These are phyloP conservation scores for Cybosia mesomella DNA, from an alignment of 2,888 invertebrate genomes.

Conservation along the genomic window DNA sequence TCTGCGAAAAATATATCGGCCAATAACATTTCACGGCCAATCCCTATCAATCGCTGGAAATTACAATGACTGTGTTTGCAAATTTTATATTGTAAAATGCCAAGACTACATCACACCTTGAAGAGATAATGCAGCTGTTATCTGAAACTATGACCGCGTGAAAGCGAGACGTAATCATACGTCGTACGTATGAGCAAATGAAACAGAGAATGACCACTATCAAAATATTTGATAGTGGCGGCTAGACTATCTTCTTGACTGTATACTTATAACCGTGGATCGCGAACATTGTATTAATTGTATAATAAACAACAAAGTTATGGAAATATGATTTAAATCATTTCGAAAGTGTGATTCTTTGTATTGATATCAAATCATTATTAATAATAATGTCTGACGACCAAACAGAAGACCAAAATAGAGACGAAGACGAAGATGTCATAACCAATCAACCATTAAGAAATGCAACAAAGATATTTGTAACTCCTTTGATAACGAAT, in stretches of 20 bases:
- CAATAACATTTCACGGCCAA: too few relatives aligned
- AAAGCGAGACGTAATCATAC: background rate
- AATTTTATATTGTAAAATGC: too few relatives aligned
- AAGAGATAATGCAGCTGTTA: background rate
- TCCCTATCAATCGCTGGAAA: too few relatives aligned
- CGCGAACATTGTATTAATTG: background rate
- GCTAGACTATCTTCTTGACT: background rate
- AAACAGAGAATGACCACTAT: background rate
- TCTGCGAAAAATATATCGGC: too few relatives aligned
- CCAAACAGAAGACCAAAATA: background rate
- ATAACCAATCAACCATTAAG: background rate
- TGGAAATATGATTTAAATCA: too few relatives aligned
- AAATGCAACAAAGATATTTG: background rate
- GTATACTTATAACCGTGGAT: background rate
- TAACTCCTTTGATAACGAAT: background rate
- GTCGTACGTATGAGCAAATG: too few relatives aligned
- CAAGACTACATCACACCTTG: background rate
- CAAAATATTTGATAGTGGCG: background rate
- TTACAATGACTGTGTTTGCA: too few relatives aligned
- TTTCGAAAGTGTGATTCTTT: background rate
- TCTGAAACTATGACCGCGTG: background rate
- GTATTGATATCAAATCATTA: background rate
- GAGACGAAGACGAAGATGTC: background rate
- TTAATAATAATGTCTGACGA: background rate
- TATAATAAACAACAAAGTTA: too few relatives aligned